These are phyloP conservation scores for Craseonycteris thonglongyai DNA, from an alignment of 2,113 vertebrate species.

Conservation along the genomic window DNA sequence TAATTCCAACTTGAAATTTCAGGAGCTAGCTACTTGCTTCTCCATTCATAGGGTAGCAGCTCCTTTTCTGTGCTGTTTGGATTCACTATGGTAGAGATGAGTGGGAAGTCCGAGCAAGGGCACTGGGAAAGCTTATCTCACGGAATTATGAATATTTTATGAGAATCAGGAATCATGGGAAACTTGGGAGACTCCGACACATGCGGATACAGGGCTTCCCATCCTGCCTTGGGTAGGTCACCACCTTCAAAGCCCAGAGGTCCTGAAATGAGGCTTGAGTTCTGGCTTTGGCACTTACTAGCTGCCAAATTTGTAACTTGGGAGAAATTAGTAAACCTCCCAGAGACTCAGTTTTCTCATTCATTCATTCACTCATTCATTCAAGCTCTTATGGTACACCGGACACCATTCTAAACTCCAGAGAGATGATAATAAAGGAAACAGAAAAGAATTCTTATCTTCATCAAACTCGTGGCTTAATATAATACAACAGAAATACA, in stretches of 20 bases:
- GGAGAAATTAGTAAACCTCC: background rate
- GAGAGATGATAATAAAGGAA: background rate
- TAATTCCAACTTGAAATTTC: constrained; percentile 18
- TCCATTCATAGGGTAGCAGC: background rate
- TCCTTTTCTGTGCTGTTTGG: background rate
- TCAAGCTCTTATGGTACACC: background rate
- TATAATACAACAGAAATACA: background rate
- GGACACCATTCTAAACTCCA: background rate
- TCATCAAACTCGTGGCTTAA: background rate
- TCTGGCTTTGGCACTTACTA: background rate
- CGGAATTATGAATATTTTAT: background rate
- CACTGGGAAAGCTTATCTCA: background rate
- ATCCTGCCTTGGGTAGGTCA: background rate
- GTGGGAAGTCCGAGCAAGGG: background rate
- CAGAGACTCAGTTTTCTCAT: background rate
- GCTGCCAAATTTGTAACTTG: background rate
- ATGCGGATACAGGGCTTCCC: background rate
- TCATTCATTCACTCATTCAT: background rate
- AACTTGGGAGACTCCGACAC: background rate
- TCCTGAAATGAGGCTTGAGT: background rate
- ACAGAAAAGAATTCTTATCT: background rate
- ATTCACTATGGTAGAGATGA: background rate
- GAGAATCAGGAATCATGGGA: background rate
- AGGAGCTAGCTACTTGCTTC: background rate
- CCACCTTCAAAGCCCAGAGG: background rate